phyloP scores from a whole-genome alignment of 2,113 vertebrate genomes.

The Hirundichthys speculiger region DNA sequence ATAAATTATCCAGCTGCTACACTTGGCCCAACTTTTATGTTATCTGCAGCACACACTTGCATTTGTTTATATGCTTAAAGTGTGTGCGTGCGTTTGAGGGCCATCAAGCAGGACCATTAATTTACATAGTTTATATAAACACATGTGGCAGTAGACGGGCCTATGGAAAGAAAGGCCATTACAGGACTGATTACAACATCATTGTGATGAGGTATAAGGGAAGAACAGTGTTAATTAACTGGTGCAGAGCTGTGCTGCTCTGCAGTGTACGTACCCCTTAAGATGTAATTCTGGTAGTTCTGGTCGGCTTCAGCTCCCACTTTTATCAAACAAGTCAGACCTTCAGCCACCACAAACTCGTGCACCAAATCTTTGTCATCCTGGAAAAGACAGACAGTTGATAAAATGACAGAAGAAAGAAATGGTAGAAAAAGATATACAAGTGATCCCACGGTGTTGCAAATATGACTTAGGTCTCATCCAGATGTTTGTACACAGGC shows the following conservation, averaged over 20 bases:
- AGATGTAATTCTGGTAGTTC: conserved; percentile 99
- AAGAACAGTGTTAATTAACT: conserved; percentile 15
- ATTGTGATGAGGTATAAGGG: conserved; percentile 34
- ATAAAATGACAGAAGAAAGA: background rate
- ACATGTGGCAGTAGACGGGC: conserved; percentile 61
- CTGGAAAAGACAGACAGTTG: conserved; percentile 67
- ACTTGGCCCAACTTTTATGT: conserved; percentile 43
- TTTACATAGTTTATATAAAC: conserved; percentile 62
- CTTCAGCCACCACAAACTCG: conserved; percentile 95
- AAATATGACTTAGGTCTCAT: too few species aligned
- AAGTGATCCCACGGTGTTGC: too few species aligned
- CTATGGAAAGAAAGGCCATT: conserved; percentile 58
- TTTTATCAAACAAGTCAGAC: conserved; percentile 95
- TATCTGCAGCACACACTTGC: conserved; percentile 49
- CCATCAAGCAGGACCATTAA: conserved; percentile 60
- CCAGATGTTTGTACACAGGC: too few species aligned
- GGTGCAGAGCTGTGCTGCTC: background rate
- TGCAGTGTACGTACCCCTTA: conserved; percentile 87
- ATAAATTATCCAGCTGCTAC: conserved; percentile 64
- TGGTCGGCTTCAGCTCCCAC: conserved; percentile 97
- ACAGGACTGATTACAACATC: conserved; percentile 64
- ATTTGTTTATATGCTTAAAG: conserved; percentile 50
- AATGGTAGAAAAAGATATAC: background rate
- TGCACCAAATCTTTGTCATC: conserved; percentile 99
- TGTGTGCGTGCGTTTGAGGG: conserved; percentile 42